A percentile compares a stretch with the other conserved stretches of the same genome.
Conservation (phyloP, 2,888 invertebrate species). For the Perizoma affinitatum region DNA sequence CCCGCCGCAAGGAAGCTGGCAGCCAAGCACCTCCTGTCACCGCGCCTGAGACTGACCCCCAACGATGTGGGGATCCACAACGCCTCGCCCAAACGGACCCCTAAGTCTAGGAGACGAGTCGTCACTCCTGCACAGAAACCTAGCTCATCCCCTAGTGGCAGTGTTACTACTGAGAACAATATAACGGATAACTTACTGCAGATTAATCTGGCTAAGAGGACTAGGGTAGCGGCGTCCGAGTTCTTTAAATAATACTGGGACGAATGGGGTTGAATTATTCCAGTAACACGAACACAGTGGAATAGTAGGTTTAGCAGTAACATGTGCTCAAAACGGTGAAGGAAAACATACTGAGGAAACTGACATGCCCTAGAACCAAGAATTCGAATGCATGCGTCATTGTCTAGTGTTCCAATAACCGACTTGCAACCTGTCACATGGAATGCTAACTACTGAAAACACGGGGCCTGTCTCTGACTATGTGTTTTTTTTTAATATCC, state of each 20-base stretch:
- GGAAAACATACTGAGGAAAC: no score
- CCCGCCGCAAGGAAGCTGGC: constrained; percentile 96
- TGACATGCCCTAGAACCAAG: no score
- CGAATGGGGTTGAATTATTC: background rate
- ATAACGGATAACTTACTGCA: constrained; percentile 94
- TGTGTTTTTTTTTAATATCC: no score
- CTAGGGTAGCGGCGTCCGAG: constrained; percentile 91
- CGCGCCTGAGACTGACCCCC: constrained; percentile 73
- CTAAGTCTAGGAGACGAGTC: constrained; percentile 49
- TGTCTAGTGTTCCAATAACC: no score
- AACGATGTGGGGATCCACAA: constrained; percentile 68
- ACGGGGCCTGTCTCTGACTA: no score
- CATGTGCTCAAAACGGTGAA: no score
- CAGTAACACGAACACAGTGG: no score
- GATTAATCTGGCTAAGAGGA: constrained; percentile 89
- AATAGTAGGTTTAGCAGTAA: no score
- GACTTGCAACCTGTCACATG: no score
- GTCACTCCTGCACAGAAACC: constrained; percentile 51
- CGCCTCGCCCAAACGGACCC: constrained; percentile 56
- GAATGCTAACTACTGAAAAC: no score
- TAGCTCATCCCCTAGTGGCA: constrained; percentile 31
- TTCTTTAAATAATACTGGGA: constrained; percentile 83
- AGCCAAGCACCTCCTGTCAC: constrained; percentile 81
- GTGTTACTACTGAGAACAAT: constrained; percentile 60
- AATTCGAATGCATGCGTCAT: no score